These are phyloP conservation scores for Zygogramma bicolorata DNA, from an alignment of 2,888 invertebrate species.

Conservation along the genomic window DNA sequence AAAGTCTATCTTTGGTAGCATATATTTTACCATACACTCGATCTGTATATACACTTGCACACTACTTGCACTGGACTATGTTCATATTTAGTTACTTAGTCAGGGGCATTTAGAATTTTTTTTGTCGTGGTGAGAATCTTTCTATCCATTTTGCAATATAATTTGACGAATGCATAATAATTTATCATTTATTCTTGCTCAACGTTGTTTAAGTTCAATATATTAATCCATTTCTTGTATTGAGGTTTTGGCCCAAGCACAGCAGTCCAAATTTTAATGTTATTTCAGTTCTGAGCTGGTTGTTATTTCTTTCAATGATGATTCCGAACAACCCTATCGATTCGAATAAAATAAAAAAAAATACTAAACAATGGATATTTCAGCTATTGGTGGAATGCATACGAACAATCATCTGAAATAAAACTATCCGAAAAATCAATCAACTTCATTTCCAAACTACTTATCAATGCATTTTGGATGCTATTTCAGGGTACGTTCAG, in stretches of 20 bases:
- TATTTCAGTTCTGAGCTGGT: too few relatives aligned
- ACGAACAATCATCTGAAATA: too few relatives aligned
- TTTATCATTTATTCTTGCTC: too few relatives aligned
- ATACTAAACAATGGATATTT: not conserved
- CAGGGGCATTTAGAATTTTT: slow-evolving; percentile 67
- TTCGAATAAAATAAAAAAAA: too few relatives aligned
- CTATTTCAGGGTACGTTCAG: too few relatives aligned
- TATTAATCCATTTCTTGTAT: too few relatives aligned
- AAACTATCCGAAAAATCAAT: not conserved
- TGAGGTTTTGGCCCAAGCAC: not conserved
- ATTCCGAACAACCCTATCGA: too few relatives aligned
- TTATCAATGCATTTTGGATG: too few relatives aligned
- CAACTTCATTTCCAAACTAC: not conserved
- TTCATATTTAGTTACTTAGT: slow-evolving; percentile 56
- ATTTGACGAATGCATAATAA: not conserved
- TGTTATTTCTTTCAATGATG: too few relatives aligned
- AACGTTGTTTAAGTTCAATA: too few relatives aligned
- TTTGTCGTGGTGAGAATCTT: slow-evolving; percentile 44
- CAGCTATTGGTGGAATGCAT: too few relatives aligned
- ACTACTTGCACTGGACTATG: slow-evolving; percentile 63
- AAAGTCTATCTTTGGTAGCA: slow-evolving; percentile 50
- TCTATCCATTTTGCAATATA: slow-evolving; percentile 22
- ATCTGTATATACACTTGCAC: slow-evolving; percentile 65
- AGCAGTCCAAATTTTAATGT: too few relatives aligned
- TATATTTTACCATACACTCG: slow-evolving; percentile 55